Conservation (phyloP, 2,888 invertebrate genomes). For the Sphinx pinastri region DNA sequence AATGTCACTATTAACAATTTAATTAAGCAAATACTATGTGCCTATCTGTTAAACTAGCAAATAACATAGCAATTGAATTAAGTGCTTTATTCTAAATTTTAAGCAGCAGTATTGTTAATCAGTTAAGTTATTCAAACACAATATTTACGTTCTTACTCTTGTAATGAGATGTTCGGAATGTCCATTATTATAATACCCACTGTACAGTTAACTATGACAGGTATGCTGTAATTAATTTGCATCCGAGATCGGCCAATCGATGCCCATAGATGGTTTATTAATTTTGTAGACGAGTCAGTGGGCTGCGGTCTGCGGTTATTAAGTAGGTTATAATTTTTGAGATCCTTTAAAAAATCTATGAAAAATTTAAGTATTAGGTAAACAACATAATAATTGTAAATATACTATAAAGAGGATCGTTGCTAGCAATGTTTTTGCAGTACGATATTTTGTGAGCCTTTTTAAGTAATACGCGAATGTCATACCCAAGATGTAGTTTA, state of each 20-base stretch:
- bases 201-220: constrained; percentile 1
- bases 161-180: not conserved
- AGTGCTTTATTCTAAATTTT: not conserved
- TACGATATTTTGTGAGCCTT: too few species aligned
- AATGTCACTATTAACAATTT: not conserved
- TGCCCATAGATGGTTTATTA: not conserved
- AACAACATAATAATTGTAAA: too few species aligned
- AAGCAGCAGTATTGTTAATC: not conserved
- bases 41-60: too few species aligned
- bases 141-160: not conserved
- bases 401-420: too few species aligned
- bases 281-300: not conserved
- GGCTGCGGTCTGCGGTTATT: too few species aligned
- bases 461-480: too few species aligned
- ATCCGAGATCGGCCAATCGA: constrained; percentile 7
- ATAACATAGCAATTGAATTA: not conserved
- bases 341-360: too few species aligned
- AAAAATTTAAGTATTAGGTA: too few species aligned
- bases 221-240: constrained; percentile 17
- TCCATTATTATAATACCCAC: not conserved
- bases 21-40: not conserved
- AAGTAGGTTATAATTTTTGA: too few species aligned
- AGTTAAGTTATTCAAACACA: not conserved
- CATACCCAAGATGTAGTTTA: too few species aligned
- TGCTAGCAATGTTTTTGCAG: too few species aligned